Base-by-base conservation (phyloP, 2,888 invertebrate species). In the Leptinotarsa haldemani region DNA sequence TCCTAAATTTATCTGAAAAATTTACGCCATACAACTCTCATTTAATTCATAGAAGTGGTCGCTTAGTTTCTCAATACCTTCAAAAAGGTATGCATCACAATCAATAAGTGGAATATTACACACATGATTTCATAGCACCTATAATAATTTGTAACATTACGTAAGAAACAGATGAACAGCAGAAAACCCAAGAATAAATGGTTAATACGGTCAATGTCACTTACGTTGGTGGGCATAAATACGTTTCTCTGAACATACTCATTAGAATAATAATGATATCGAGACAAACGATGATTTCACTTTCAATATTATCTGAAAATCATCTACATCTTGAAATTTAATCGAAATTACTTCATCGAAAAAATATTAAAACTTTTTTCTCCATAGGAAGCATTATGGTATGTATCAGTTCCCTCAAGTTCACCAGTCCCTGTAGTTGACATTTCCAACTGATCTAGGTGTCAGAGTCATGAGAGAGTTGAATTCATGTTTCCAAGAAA, bases 141-240 rank as follows among this genome's bases (percentile, higher is more conserved):
- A n/a, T n/a, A 16, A n/a, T n/a, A n/a, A 61, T 30, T 61, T 61
- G n/a, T 30, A 40, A 30, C 61, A 61, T 61, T 61, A n/a, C 61
- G 40, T 61, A 61, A 61, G 25, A n/a, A 15, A 66, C 52, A 66
- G 66, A 50, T 30, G 66, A 66, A 53, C 30, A 25, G 22, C 61
- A 40, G 50, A 66, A 66, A 66, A 50, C 30, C 66, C 52, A 18
- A 66, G 25, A 66, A 18, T 48, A 25, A 50, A 66, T 66, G 30
- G 66, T 16, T 20, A 66, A 66, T 66, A 47, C 66, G 66, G 66
- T 66, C 66, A 66, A 66, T 66, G 66, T 66, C 52, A 66, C 18
- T 25, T 48, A 30, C 22, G 22, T 30, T 18, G 46, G 66, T 47
- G 65, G 50, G 47, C 46, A 65, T 65, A 48, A 65, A 47, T 25